Conservation (phyloP, 2,888 invertebrate species). For the Melanostoma scalare region DNA sequence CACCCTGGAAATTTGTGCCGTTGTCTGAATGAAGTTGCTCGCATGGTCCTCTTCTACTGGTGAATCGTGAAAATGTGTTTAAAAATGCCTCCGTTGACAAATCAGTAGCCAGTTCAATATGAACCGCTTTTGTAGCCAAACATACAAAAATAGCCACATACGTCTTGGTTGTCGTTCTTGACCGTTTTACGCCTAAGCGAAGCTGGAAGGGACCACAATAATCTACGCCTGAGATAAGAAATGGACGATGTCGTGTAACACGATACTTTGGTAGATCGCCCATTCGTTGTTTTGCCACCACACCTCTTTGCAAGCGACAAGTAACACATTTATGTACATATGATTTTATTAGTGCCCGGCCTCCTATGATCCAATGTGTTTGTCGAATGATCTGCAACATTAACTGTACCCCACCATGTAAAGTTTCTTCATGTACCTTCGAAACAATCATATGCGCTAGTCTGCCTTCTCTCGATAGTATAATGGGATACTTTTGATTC, state of each 20-base stretch:
- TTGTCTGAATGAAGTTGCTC: conserved; percentile 30
- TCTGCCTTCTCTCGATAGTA: conserved; percentile 24
- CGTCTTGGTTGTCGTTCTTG: conserved; percentile 1
- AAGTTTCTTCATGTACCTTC: conserved; percentile 16
- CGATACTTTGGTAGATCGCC: conserved; percentile 36
- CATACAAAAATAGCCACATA: conserved; percentile 34
- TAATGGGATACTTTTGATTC: conserved; percentile 25
- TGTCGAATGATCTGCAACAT: conserved; percentile 27
- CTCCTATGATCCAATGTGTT: conserved; percentile 34
- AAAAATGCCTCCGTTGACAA: conserved; percentile 36
- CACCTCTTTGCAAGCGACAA: conserved; percentile 30
- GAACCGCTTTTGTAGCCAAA: conserved; percentile 18
- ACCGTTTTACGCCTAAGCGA: conserved; percentile 15
- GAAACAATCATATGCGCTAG: conserved; percentile 8
- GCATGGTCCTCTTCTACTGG: conserved; percentile 25
- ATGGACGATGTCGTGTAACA: conserved; percentile 35
- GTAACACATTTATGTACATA: conserved; percentile 35
- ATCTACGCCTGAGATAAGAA: conserved; percentile 37
- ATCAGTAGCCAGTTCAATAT: conserved; percentile 29
- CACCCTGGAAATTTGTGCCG: conserved; percentile 7
- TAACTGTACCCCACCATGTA: conserved; percentile 14
- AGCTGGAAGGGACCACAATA: conserved; percentile 24
- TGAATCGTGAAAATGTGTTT: conserved; percentile 24
- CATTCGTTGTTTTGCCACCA: conserved; percentile 21
- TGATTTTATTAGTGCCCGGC: conserved; percentile 30